These are phyloP conservation scores for Neotoma lepida DNA, from an alignment of 2,113 vertebrate species.

Conservation along the genomic window DNA sequence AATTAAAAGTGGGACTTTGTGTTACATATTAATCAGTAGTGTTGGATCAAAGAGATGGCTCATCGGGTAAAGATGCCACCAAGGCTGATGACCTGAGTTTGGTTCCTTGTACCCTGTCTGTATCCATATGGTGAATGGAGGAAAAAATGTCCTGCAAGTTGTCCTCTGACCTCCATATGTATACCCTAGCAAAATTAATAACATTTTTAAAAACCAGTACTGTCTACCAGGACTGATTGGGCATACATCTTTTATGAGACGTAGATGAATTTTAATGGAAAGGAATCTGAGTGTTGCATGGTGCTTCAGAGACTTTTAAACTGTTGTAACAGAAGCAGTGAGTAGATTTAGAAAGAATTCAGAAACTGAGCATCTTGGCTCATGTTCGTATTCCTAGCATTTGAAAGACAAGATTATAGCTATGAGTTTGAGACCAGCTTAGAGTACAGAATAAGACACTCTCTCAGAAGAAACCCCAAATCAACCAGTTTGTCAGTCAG, in stretches of 20 bases:
- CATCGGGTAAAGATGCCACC: not conserved
- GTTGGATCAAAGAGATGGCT: not conserved
- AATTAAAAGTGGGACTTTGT: not conserved
- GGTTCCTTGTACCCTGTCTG: not conserved
- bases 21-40: not conserved
- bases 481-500: not conserved
- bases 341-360: constrained; percentile 28
- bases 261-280: constrained; percentile 32
- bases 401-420: not conserved
- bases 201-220: not conserved
- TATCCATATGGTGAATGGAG: not conserved
- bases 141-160: not conserved
- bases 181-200: not conserved
- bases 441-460: not conserved
- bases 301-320: not conserved
- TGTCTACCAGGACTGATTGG: not conserved
- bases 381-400: not conserved
- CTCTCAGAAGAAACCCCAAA: not conserved
- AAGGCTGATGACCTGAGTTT: not conserved
- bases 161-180: not conserved
- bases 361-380: not conserved
- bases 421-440: not conserved
- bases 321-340: not conserved
- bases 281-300: not conserved
- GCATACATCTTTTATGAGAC: not conserved